Evolutionary conservation across 2,797 vertebrate species (phyloP).

Genomic region (Corythornis leucogaster): DNA sequence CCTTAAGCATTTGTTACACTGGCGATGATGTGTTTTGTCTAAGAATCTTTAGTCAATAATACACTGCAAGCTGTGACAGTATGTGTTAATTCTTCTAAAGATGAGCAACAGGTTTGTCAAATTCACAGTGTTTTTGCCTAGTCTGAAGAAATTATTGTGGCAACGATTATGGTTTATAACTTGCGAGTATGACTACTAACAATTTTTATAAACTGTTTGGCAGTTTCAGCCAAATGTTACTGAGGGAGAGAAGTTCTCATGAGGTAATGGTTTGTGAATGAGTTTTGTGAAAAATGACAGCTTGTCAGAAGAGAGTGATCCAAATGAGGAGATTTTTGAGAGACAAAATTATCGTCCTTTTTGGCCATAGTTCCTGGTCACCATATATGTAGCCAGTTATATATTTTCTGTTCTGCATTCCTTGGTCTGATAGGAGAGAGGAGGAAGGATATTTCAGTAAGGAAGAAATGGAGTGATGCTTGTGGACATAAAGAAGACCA

Average conservation of each 20-base stretch:
- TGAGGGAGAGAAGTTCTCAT: background rate
- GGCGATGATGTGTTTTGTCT: background rate
- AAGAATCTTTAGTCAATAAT: background rate
- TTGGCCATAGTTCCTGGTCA: background rate
- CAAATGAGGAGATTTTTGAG: background rate
- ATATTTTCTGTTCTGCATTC: background rate
- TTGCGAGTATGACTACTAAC: background rate
- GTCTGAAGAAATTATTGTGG: background rate
- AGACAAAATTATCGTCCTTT: background rate
- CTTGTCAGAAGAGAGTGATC: background rate
- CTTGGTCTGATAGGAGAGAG: background rate
- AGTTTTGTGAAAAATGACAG: background rate
- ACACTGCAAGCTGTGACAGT: background rate
- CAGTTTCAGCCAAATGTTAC: background rate
- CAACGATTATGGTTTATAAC: background rate
- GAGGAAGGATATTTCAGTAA: background rate
- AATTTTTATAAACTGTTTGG: background rate
- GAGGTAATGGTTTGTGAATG: background rate
- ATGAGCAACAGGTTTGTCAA: background rate
- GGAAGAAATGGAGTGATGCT: background rate
- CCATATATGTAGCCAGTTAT: background rate
- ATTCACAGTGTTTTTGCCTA: background rate
- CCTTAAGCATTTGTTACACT: background rate
- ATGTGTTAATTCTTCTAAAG: background rate
- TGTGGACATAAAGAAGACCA: background rate